These are phyloP conservation scores for Catamblyrhynchus diadema DNA, from an alignment of 2,797 vertebrate genomes.

Conservation along the genomic window DNA sequence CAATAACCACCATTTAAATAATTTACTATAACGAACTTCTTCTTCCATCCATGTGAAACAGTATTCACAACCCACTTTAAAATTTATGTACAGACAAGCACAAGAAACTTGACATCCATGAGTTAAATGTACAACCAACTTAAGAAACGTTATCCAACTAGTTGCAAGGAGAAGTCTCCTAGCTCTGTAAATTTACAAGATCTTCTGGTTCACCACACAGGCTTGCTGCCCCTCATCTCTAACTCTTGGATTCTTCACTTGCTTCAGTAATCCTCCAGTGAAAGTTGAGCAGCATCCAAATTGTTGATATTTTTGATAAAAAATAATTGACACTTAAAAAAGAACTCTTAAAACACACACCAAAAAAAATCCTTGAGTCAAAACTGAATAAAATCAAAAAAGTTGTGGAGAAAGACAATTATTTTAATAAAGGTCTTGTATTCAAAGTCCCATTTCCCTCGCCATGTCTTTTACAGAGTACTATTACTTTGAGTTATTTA, in stretches of 20 bases:
- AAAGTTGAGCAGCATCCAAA: slow-evolving; percentile 60
- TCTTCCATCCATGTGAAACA: slow-evolving; percentile 65
- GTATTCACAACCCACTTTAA: slow-evolving; percentile 69
- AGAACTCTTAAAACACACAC: slow-evolving; percentile 68
- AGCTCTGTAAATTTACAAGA: slow-evolving; percentile 54
- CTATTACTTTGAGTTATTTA: slow-evolving; percentile 74
- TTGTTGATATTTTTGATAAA: slow-evolving; percentile 51
- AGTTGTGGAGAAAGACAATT: slow-evolving; percentile 65
- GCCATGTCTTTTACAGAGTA: slow-evolving; percentile 57
- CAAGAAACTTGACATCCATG: slow-evolving; percentile 67
- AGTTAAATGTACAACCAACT: slow-evolving; percentile 71
- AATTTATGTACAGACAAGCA: slow-evolving; percentile 76
- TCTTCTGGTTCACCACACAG: slow-evolving; percentile 38
- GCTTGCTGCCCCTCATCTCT: slow-evolving; percentile 33
- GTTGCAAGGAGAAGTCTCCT: slow-evolving; percentile 52
- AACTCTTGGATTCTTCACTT: slow-evolving; percentile 46
- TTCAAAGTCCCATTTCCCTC: slow-evolving; percentile 60
- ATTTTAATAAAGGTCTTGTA: slow-evolving; percentile 69
- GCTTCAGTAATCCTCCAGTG: slow-evolving; percentile 46
- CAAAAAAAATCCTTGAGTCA: slow-evolving; percentile 67
- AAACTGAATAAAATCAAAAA: slow-evolving; percentile 67
- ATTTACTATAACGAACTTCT: slow-evolving; percentile 57
- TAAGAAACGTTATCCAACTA: slow-evolving; percentile 56
- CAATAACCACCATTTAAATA: slow-evolving; percentile 52
- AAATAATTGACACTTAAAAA: slow-evolving; percentile 62